These are phyloP conservation scores for Orycteropus afer DNA, from an alignment of 2,113 vertebrate genomes.

Conservation along the genomic window DNA sequence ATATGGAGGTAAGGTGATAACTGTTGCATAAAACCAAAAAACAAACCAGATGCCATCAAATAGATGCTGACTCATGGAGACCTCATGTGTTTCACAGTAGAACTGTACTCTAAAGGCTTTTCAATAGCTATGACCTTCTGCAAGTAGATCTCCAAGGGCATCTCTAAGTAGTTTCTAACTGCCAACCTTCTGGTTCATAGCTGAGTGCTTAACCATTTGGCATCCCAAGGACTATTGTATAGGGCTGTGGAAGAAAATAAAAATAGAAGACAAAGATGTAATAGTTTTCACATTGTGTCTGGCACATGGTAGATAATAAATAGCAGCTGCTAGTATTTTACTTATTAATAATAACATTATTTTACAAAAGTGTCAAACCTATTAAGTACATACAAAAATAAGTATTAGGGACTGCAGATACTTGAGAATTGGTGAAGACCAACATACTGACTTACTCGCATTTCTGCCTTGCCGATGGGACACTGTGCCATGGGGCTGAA, in stretches of 20 bases:
- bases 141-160: background rate
- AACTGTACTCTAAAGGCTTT: background rate
- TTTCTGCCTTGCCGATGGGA: conserved; percentile 69
- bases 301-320: background rate
- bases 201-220: background rate
- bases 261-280: background rate
- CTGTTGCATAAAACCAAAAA: background rate
- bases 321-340: background rate
- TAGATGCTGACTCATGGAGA: background rate
- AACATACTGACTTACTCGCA: background rate
- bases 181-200: background rate
- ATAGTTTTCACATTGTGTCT: background rate
- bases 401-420: background rate
- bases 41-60: too few species aligned
- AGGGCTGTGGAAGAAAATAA: background rate
- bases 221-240: too few species aligned
- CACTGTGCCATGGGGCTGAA: conserved; percentile 70
- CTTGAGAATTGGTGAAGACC: background rate
- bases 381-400: conserved; percentile 34
- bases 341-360: background rate
- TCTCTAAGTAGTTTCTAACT: background rate
- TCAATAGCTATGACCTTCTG: background rate
- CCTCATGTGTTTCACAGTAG: background rate
- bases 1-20: background rate
- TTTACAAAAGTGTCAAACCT: conserved; percentile 1